Conservation (phyloP, 2,113 vertebrate species). For the Aix galericulata region DNA sequence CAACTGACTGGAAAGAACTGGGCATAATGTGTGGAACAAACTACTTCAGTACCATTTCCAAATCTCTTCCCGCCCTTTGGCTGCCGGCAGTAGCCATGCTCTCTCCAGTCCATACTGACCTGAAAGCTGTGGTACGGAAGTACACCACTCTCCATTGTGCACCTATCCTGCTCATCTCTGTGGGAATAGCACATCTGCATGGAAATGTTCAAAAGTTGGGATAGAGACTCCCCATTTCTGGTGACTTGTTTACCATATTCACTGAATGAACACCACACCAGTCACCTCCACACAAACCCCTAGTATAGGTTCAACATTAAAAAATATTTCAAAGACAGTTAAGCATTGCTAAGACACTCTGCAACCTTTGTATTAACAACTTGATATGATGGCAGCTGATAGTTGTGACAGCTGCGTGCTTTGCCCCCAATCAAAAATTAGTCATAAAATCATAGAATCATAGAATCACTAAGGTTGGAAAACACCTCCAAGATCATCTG, state of each 20-base stretch:
- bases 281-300: background rate
- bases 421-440: background rate
- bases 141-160: background rate
- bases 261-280: background rate
- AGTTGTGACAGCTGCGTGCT: background rate
- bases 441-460: background rate
- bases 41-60: background rate
- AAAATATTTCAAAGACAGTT: background rate
- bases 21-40: constrained; percentile 42
- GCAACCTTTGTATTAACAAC: background rate
- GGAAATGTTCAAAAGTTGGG: background rate
- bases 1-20: constrained; percentile 47
- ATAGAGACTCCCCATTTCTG: background rate
- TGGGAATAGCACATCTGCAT: background rate
- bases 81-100: constrained; percentile 1
- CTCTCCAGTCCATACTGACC: background rate
- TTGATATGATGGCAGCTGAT: background rate
- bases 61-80: background rate
- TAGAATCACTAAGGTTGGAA: too few species aligned
- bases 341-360: background rate
- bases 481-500: too few species aligned
- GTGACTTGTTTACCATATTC: fast-evolving
- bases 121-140: background rate
- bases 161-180: background rate
- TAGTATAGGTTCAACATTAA: background rate